A percentile compares a stretch with the other conserved stretches of the same genome.
Evolutionary conservation across 2,113 vertebrate species (phyloP).

Genomic region (Malurus melanocephalus): DNA sequence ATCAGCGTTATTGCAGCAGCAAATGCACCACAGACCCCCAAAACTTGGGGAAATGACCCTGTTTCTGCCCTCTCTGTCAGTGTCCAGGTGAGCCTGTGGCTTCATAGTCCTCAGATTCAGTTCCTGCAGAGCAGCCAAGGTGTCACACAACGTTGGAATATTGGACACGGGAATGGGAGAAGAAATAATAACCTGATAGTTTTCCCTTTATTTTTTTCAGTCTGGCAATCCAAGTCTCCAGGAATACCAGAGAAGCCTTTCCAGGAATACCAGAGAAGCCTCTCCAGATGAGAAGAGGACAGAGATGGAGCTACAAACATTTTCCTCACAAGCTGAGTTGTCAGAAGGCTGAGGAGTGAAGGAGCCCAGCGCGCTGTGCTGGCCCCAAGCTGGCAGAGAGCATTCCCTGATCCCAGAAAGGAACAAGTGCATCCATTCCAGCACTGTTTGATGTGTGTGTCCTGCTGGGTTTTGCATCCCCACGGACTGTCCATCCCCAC

Average conservation of each 20-base stretch:
- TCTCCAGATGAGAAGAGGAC: background rate
- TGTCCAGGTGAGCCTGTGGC: background rate
- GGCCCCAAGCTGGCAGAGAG: rapidly evolving
- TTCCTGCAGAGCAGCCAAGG: background rate
- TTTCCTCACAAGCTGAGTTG: background rate
- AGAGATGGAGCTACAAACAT: background rate
- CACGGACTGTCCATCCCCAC: background rate
- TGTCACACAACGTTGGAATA: background rate
- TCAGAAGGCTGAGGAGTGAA: background rate
- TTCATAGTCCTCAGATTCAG: background rate
- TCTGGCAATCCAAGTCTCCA: background rate
- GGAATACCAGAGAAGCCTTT: background rate
- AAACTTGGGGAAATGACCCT: no score
- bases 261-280: background rate
- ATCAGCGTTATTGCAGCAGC: background rate
- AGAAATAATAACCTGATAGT: background rate
- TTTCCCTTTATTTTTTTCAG: slow-evolving; percentile 5
- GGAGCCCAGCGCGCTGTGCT: background rate
- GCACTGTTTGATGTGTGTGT: background rate
- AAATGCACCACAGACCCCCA: background rate
- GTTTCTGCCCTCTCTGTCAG: background rate
- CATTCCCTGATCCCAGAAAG: background rate
- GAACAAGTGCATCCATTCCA: background rate
- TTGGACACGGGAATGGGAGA: background rate
- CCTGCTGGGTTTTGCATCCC: background rate